Evolutionary conservation across 2,797 vertebrate genomes (phyloP).

Genomic region (Takifugu ocellatus): DNA sequence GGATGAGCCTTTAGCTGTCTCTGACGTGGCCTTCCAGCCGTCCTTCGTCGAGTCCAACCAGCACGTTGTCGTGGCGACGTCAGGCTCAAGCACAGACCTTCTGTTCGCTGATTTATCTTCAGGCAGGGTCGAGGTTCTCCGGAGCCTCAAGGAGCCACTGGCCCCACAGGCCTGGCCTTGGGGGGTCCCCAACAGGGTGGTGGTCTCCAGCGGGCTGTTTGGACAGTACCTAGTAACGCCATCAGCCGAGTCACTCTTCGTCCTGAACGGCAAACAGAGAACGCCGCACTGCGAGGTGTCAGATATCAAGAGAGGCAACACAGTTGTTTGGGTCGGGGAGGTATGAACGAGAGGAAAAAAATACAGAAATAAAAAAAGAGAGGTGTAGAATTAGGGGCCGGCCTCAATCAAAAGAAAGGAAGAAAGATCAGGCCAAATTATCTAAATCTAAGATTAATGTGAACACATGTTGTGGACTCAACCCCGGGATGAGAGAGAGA

Average conservation of each 20-base stretch:
- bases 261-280: conserved; percentile 87
- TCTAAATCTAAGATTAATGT: conserved; percentile 65
- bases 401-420: conserved; percentile 49
- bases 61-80: conserved; percentile 82
- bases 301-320: conserved; percentile 85
- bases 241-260: conserved; percentile 85
- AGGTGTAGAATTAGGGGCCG: conserved; percentile 34
- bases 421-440: conserved; percentile 64
- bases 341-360: conserved; percentile 79
- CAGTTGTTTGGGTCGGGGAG: conserved; percentile 93
- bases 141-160: conserved; percentile 83
- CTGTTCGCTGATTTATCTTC: conserved; percentile 86
- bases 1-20: conserved; percentile 66
- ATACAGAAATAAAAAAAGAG: conserved; percentile 18
- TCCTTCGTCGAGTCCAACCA: conserved; percentile 86
- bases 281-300: conserved; percentile 90
- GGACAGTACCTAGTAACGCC: conserved; percentile 91
- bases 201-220: conserved; percentile 89
- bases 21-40: conserved; percentile 88
- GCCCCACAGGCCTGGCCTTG: conserved; percentile 80
- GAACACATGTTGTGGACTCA: conserved; percentile 71
- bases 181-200: conserved; percentile 80
- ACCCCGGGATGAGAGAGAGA: conserved; percentile 52
- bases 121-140: conserved; percentile 77
- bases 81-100: conserved; percentile 79